A percentile compares a stretch with the other conserved stretches of the same genome.
Evolutionary conservation across 2,797 vertebrate species (phyloP).

Genomic region (Danio aesculapii): DNA sequence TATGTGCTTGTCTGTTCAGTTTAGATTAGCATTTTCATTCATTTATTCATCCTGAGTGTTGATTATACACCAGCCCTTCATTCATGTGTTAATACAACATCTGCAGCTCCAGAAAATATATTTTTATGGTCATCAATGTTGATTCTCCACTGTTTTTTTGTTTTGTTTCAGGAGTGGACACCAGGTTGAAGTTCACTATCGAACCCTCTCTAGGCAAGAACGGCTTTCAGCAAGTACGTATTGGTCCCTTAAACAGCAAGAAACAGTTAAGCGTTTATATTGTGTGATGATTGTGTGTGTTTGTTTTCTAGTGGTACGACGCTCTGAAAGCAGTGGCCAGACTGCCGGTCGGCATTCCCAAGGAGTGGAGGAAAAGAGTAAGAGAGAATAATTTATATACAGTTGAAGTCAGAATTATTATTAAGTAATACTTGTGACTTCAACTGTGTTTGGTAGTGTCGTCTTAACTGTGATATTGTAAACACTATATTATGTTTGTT

Average conservation of each 20-base stretch:
- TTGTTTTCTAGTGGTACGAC: conserved; percentile 90
- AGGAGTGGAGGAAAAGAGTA: conserved; percentile 97
- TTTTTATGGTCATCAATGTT: neutral
- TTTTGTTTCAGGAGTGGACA: conserved; percentile 88
- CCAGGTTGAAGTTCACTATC: conserved; percentile 96
- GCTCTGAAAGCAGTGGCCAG: conserved; percentile 96
- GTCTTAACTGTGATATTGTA: neutral
- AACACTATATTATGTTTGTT: neutral
- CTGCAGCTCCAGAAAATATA: neutral
- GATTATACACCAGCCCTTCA: neutral
- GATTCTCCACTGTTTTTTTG: neutral
- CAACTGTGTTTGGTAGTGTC: neutral
- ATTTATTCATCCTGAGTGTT: neutral
- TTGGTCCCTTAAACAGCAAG: neutral
- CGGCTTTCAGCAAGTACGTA: conserved; percentile 80
- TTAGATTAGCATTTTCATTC: neutral
- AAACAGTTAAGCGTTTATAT: neutral
- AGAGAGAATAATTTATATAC: neutral
- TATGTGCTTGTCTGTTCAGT: neutral
- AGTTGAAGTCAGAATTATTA: no score
- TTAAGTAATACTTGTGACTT: no score
- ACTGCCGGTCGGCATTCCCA: conserved; percentile 94
- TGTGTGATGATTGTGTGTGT: conserved; percentile 4
- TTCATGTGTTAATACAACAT: neutral
- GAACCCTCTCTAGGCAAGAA: conserved; percentile 95